Conservation (phyloP, 2,797 vertebrate species). For the Borostomias antarcticus region DNA sequence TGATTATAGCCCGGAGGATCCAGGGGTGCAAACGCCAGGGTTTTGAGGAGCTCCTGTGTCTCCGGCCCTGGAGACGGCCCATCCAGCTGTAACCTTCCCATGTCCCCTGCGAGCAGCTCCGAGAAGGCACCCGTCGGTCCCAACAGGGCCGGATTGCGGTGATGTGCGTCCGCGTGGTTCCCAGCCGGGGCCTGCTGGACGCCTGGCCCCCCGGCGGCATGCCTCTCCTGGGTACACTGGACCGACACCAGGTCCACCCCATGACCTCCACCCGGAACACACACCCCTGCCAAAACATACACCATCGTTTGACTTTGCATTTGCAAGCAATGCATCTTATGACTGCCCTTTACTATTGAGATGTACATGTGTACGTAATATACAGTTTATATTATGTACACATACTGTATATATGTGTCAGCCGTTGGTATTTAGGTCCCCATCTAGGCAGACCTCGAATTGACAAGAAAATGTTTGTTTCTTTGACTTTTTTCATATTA, state of each 20-base stretch:
- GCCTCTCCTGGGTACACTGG: slow-evolving; percentile 61
- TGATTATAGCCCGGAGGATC: slow-evolving; percentile 11
- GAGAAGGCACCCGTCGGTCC: slow-evolving; percentile 14
- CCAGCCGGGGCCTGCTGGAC: not conserved
- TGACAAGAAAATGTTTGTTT: too few species aligned
- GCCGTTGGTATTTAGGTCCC: too few species aligned
- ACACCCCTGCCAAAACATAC: slow-evolving; percentile 45
- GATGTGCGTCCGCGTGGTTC: slow-evolving; percentile 17
- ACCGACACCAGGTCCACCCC: slow-evolving; percentile 53
- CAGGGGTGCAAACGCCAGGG: not conserved
- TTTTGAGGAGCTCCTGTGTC: slow-evolving; percentile 16
- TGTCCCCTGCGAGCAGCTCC: slow-evolving; percentile 46
- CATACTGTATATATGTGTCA: too few species aligned
- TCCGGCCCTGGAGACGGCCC: slow-evolving; percentile 21
- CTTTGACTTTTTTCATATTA: too few species aligned
- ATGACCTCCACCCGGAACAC: slow-evolving; percentile 33
- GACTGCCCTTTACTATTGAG: not conserved
- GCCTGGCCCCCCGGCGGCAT: slow-evolving; percentile 31
- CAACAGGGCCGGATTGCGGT: not conserved
- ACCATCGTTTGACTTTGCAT: not conserved
- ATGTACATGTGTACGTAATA: not conserved
- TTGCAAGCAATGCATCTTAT: not conserved
- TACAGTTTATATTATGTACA: not conserved
- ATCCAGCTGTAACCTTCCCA: slow-evolving; percentile 55
- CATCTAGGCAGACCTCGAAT: too few species aligned